Evolutionary conservation across 2,797 vertebrate species (phyloP).

Genomic region (Anabacerthia variegaticeps): DNA sequence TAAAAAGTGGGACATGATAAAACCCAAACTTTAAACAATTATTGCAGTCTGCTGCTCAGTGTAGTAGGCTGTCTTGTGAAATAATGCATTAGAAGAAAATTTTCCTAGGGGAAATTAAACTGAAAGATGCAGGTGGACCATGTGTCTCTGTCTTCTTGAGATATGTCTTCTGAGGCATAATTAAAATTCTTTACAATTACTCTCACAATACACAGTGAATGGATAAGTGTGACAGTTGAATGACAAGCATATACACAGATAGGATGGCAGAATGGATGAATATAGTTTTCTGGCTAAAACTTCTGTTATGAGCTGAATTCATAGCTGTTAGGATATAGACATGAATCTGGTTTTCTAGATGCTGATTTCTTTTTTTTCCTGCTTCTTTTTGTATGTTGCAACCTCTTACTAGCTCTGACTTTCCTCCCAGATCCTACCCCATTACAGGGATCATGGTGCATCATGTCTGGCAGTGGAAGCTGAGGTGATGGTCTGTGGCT

Average conservation of each 20-base stretch:
- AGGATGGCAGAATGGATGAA: neutral
- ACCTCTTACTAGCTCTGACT: neutral
- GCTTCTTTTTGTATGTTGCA: neutral
- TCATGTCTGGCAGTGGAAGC: neutral
- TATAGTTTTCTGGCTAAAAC: slow-evolving; percentile 2
- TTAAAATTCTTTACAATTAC: slow-evolving; percentile 35
- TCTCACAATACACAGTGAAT: neutral
- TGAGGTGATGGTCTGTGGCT: neutral
- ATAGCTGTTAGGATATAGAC: neutral
- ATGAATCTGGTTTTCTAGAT: neutral
- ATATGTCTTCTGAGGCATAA: slow-evolving; percentile 42
- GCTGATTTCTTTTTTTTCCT: neutral
- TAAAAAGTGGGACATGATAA: neutral
- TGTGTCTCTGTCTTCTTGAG: neutral
- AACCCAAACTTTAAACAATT: slow-evolving; percentile 1
- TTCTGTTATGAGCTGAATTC: neutral
- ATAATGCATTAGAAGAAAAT: slow-evolving; percentile 8
- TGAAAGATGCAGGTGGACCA: neutral
- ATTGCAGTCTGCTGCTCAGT: neutral
- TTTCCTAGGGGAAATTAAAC: slow-evolving; percentile 68
- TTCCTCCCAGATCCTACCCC: neutral
- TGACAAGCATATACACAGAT: slow-evolving; percentile 1
- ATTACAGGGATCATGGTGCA: neutral
- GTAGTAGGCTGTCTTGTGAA: slow-evolving; percentile 7
- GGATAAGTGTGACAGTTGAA: slow-evolving; percentile 29